Conservation (phyloP, 1,140 invertebrate genomes). For the Phenacoccus solenopsis region DNA sequence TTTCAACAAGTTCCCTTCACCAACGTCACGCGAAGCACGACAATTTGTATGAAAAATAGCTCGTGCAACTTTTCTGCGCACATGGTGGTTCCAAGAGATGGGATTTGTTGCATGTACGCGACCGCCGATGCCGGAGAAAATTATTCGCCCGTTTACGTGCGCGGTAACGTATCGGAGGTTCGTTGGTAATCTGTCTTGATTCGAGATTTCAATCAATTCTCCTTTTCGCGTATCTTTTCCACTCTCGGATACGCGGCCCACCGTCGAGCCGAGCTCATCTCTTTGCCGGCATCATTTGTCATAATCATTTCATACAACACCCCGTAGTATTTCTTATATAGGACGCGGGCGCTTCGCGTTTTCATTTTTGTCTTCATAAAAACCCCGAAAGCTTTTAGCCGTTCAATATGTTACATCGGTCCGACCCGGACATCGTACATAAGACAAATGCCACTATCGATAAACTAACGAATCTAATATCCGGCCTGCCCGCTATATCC, state of each 20-base stretch:
- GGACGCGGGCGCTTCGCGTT: background rate
- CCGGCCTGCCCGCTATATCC: background rate
- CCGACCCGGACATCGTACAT: background rate
- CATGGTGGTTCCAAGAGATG: no score
- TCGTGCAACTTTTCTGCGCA: no score
- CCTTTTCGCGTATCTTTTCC: background rate
- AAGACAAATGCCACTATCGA: background rate
- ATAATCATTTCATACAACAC: constrained; percentile 3
- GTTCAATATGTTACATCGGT: background rate
- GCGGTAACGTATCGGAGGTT: background rate
- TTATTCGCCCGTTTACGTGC: background rate
- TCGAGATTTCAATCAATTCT: background rate
- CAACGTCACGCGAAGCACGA: background rate
- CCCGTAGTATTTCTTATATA: background rate
- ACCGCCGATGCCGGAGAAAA: background rate
- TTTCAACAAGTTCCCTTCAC: background rate
- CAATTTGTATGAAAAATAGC: background rate
- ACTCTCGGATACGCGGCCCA: background rate
- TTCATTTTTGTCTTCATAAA: constrained; percentile 3
- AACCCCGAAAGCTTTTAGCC: background rate
- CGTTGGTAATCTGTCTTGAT: constrained; percentile 1
- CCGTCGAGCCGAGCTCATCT: background rate
- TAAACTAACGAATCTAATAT: background rate
- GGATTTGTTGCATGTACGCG: background rate
- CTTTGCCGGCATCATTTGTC: background rate